Percentiles rank a stretch among this genome's conserved stretches.
Conservation (phyloP, 2,113 vertebrate genomes). For the Macroglossus sobrinus region DNA sequence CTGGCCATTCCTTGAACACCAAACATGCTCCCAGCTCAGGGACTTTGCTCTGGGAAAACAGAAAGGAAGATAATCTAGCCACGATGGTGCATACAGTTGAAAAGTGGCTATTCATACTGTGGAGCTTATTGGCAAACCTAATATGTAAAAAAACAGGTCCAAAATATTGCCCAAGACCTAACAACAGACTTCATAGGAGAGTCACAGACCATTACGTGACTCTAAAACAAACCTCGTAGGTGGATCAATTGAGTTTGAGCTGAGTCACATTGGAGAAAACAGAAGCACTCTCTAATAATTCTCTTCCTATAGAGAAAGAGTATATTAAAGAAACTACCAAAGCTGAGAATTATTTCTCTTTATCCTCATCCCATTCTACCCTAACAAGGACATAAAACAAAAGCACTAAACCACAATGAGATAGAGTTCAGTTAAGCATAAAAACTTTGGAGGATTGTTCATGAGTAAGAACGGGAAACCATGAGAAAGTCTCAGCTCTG, state of each 20-base stretch:
- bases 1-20: not conserved
- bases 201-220: not conserved
- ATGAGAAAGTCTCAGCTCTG: not conserved
- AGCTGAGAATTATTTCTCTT: not conserved
- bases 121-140: not conserved
- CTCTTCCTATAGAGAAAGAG: not conserved
- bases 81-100: not conserved
- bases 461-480: not conserved
- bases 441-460: not conserved
- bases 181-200: not conserved
- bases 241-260: not conserved
- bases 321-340: not conserved
- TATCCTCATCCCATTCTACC: not conserved
- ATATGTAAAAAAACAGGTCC: not conserved
- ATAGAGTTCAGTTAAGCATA: not conserved
- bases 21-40: not conserved
- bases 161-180: not conserved
- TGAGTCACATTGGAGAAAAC: not conserved
- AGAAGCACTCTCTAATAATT: not conserved
- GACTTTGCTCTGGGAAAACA: not conserved
- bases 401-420: not conserved
- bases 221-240: not conserved
- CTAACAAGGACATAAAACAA: not conserved
- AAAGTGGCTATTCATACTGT: not conserved
- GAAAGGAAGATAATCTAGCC: not conserved